Evolutionary conservation across 2,797 vertebrate genomes (phyloP).

Genomic region (Momotus momota): DNA sequence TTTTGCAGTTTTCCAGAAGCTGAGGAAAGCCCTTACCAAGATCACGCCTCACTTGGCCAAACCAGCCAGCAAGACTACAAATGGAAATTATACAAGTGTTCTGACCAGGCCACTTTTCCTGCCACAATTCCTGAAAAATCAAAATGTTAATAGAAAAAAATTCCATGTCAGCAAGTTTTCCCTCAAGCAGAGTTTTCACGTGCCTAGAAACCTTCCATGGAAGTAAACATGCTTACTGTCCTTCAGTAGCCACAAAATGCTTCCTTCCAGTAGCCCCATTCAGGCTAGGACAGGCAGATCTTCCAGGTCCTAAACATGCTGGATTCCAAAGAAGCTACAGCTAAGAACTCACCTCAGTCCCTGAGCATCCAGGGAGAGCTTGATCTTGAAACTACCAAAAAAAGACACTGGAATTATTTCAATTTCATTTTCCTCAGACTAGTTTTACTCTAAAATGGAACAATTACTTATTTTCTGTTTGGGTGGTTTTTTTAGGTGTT

Average conservation of each 20-base stretch:
- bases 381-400: neutral
- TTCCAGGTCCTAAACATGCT: neutral
- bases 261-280: neutral
- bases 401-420: neutral
- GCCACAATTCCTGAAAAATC: neutral
- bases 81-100: neutral
- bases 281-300: neutral
- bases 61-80: neutral
- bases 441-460: neutral
- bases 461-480: neutral
- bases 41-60: neutral
- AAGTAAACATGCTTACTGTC: neutral
- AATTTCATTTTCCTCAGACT: neutral
- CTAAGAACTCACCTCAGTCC: neutral
- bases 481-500: neutral
- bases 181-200: neutral
- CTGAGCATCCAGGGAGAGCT: neutral
- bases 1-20: neutral
- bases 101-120: neutral
- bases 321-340: neutral
- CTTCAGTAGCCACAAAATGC: neutral
- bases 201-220: neutral
- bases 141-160: neutral
- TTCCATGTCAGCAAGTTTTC: neutral
- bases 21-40: neutral